Evolutionary conservation across 1,140 invertebrate species (phyloP).

Genomic region (Musca vetustissima): DNA sequence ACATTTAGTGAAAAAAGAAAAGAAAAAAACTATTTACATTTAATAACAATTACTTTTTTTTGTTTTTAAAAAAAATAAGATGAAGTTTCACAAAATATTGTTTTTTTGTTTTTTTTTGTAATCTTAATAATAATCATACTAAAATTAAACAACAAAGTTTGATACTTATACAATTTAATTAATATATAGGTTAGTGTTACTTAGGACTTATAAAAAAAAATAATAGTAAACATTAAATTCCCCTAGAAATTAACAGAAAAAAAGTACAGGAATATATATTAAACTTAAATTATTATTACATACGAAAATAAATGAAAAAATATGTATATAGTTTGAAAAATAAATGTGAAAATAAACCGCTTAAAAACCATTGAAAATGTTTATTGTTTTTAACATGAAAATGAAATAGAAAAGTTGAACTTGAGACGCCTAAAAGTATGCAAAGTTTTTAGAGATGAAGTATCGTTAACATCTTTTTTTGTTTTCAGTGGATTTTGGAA

Average conservation of each 20-base stretch:
- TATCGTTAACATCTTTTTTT: neutral
- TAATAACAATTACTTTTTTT: constrained; percentile 11
- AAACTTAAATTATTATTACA: neutral
- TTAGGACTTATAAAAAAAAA: constrained; percentile 7
- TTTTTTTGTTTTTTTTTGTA: neutral
- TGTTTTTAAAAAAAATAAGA: neutral
- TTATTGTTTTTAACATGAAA: constrained; percentile 20
- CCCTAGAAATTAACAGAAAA: neutral
- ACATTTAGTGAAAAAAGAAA: neutral
- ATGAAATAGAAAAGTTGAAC: constrained; percentile 12
- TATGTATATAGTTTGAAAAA: neutral
- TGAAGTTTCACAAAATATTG: too few species aligned
- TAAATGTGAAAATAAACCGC: neutral
- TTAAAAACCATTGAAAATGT: neutral
- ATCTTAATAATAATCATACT: constrained; percentile 4
- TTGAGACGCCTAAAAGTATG: constrained; percentile 17
- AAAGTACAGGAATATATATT: neutral
- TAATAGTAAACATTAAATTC: neutral
- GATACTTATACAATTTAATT: neutral
- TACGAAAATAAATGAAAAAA: neutral
- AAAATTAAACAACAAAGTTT: constrained; percentile 22
- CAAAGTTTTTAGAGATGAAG: neutral
- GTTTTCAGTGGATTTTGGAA: neutral
- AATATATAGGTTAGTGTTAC: neutral
- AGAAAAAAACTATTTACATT: constrained; percentile 9